Evolutionary conservation across 2,797 vertebrate species (phyloP), one percentile per base, ranked within the genome.

Genomic region (Tauraco hartlaubi): DNA sequence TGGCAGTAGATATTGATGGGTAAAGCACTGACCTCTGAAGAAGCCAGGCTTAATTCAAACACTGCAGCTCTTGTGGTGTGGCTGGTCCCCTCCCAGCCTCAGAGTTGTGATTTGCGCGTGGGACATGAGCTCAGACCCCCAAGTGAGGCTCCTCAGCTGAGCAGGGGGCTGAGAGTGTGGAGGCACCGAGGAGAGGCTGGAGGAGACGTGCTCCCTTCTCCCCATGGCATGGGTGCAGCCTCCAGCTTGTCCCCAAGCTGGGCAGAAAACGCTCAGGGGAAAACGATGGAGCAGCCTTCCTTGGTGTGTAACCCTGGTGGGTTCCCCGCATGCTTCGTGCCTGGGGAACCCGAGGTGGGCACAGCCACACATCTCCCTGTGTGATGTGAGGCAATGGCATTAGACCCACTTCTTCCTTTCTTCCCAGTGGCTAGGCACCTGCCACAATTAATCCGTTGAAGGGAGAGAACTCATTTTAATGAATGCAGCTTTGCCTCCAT

Each of bases 271-370:
- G 12, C 20, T 49, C 5, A 5, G 31, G 25, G 35, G 56, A 23
- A 31, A 21, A 13, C 1, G 19, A 8, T 4, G 17, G 52, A 54
- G 52, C 28, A 49, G 44, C 35, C 19, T 18, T 46, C 11, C 15
- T n/a, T 49, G 56, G 18, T 23, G 62, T 66, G 43, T 35, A 33
- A 41, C 8, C 5, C 11, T 48, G 2, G 10, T 28, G 41, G 31
- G 56, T 2, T 69, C 28, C 35, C 44, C 23, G 2, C 2, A 6
- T 7, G 15, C 55, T 37, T 21, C 6, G n/a, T 18, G 37, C 35
- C 44, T 2, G 2, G 63, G 29, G 15, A 68, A 9, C 1, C 3
- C 0, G 1, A 4, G 1, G 3, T 6, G 20, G 44, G 58, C 4
- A 4, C 31, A 49, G 67, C 31, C 3, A 0, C 52, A 4, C 11